These are phyloP conservation scores for Canis aureus DNA, from an alignment of 2,113 vertebrate genomes.

Conservation along the genomic window DNA sequence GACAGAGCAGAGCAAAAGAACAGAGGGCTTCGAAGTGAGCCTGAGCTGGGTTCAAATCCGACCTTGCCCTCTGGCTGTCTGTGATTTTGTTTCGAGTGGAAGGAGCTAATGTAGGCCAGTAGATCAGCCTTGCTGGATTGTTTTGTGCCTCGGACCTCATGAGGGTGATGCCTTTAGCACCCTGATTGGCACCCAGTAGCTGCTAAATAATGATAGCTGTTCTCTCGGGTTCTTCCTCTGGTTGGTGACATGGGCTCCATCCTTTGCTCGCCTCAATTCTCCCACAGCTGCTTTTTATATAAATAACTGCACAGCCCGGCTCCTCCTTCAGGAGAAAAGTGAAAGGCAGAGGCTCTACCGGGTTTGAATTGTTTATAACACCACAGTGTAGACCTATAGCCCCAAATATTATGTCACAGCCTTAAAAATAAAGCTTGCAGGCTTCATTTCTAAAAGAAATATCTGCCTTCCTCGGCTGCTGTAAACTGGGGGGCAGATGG, in stretches of 20 bases:
- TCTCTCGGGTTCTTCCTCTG: neutral
- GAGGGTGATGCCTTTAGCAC: neutral
- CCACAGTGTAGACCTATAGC: neutral
- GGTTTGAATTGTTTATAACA: neutral
- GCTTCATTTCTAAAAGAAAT: slow-evolving; percentile 48
- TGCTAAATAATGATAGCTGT: neutral
- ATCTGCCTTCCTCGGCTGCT: neutral
- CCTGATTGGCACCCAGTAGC: neutral
- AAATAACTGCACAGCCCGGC: neutral
- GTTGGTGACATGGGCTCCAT: neutral
- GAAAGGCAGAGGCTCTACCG: neutral
- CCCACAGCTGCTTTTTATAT: neutral
- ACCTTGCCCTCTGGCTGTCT: neutral
- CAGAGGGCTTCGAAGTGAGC: neutral
- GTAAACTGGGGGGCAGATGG: neutral
- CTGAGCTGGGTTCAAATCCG: neutral
- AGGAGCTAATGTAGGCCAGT: neutral
- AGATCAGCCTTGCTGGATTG: neutral
- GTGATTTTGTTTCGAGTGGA: neutral
- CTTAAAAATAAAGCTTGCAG: neutral
- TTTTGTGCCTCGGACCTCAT: neutral
- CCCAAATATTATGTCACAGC: neutral
- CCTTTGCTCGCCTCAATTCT: neutral
- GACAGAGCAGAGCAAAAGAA: neutral
- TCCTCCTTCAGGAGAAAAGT: neutral